Evolutionary conservation across 2,888 invertebrate species (phyloP).

Genomic region (Biston betularia): DNA sequence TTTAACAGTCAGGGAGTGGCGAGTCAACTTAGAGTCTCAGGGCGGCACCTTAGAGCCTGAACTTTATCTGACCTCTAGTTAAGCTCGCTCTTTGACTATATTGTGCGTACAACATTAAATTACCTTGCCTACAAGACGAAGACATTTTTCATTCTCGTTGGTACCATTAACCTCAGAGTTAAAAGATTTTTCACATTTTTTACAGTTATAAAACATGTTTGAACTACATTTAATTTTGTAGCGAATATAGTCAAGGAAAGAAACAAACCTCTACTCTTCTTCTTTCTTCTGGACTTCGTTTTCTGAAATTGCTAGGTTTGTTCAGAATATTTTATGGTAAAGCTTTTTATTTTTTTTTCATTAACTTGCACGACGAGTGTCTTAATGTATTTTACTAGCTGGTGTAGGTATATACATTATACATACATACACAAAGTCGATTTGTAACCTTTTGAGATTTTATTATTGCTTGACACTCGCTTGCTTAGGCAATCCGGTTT

Average conservation of each 20-base stretch:
- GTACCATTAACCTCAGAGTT: not conserved
- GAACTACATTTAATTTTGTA: too few relatives aligned
- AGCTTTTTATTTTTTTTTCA: not conserved
- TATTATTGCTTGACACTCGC: slow-evolving; percentile 32
- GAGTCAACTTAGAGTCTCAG: slow-evolving; percentile 50
- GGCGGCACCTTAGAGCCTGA: slow-evolving; percentile 58
- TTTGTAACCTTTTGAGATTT: slow-evolving; percentile 15
- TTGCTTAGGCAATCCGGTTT: slow-evolving; percentile 23
- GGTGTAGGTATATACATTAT: too few relatives aligned
- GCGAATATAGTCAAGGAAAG: too few relatives aligned
- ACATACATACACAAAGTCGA: not conserved
- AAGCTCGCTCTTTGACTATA: slow-evolving; percentile 49
- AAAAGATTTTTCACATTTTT: not conserved
- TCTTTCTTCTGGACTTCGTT: too few relatives aligned
- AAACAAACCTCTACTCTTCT: too few relatives aligned
- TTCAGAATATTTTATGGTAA: too few relatives aligned
- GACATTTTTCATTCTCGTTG: slow-evolving; percentile 34
- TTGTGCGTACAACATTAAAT: slow-evolving; percentile 49
- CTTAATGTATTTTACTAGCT: not conserved
- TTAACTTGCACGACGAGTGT: not conserved
- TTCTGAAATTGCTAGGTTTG: too few relatives aligned
- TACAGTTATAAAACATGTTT: too few relatives aligned
- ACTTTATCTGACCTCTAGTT: slow-evolving; percentile 67
- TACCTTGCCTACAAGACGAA: slow-evolving; percentile 46
- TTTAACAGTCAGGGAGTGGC: slow-evolving; percentile 46